phyloP scores from a whole-genome alignment of 2,113 vertebrate species.

The Rhagologus leucostigma region DNA sequence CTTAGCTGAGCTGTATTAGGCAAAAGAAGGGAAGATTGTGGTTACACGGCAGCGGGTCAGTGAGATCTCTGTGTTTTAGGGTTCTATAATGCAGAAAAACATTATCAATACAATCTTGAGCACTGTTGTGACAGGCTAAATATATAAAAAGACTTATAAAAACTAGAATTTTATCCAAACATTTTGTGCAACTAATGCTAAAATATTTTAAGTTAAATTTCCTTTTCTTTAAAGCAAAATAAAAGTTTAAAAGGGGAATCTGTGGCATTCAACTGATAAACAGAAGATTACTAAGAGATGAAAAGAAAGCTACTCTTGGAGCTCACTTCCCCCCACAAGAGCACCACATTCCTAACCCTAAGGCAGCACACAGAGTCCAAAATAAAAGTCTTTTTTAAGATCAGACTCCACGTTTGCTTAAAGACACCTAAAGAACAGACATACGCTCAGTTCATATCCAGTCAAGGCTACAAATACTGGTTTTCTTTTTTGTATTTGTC shows the following conservation, averaged over 20 bases:
- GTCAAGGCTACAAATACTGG: conserved; percentile 83
- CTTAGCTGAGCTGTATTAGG: conserved; percentile 79
- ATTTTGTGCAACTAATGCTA: conserved; percentile 88
- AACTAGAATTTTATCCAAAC: conserved; percentile 95
- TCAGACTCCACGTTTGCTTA: conserved; percentile 81
- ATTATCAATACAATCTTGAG: conserved; percentile 80
- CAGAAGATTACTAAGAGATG: conserved; percentile 80
- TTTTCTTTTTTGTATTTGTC: conserved; percentile 64
- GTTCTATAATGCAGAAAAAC: conserved; percentile 80
- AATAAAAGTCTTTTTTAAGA: conserved; percentile 77
- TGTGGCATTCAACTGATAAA: conserved; percentile 78
- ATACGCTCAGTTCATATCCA: conserved; percentile 80
- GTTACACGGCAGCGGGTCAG: conserved; percentile 74
- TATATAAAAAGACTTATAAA: conserved; percentile 98
- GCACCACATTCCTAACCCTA: conserved; percentile 84
- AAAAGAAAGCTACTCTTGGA: conserved; percentile 80
- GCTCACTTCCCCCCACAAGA: conserved; percentile 78
- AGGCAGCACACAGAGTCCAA: conserved; percentile 85
- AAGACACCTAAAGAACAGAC: conserved; percentile 81
- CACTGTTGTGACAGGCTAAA: conserved; percentile 87
- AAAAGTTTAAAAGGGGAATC: conserved; percentile 80
- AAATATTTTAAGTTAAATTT: conserved; percentile 85
- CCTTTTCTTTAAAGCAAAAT: conserved; percentile 83
- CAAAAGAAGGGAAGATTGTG: conserved; percentile 77
- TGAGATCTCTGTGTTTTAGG: conserved; percentile 77